Evolutionary conservation across 2,888 invertebrate genomes (phyloP).

Genomic region (Hypsopygia costalis): DNA sequence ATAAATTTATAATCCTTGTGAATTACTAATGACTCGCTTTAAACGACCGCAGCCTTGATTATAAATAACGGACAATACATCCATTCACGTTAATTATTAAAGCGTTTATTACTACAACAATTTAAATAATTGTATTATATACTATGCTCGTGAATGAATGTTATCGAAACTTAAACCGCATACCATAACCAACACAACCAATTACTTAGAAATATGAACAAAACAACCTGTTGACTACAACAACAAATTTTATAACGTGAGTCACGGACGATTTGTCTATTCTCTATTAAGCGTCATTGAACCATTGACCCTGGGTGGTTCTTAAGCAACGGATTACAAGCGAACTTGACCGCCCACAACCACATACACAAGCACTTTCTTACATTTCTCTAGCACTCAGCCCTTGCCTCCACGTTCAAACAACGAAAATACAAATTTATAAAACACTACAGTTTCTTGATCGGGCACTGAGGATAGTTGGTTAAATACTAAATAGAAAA

Average conservation of each 20-base stretch:
- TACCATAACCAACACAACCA: constrained; percentile 34
- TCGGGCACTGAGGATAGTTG: background rate
- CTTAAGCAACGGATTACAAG: constrained; percentile 54
- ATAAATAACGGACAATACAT: background rate
- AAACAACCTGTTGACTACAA: constrained; percentile 50
- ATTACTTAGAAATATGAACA: constrained; percentile 58
- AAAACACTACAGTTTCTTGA: background rate
- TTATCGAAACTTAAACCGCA: constrained; percentile 37
- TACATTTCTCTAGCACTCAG: too few relatives aligned
- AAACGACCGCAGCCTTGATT: background rate
- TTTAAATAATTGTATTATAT: constrained; percentile 1
- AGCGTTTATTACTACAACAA: background rate
- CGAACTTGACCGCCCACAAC: constrained; percentile 73
- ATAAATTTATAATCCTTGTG: background rate
- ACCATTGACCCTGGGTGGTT: constrained; percentile 55
- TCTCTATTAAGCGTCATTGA: constrained; percentile 42
- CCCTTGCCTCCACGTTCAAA: constrained; percentile 28
- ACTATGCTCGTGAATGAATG: background rate
- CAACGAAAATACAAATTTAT: constrained; percentile 10
- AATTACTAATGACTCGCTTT: background rate
- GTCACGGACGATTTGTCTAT: constrained; percentile 52
- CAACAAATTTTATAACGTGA: constrained; percentile 55
- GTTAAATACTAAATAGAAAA: too few relatives aligned
- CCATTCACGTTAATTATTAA: constrained; percentile 1
- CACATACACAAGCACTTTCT: constrained; percentile 40